phyloP scores from a whole-genome alignment of 2,113 vertebrate genomes.

The Salvelinus alpinus region DNA sequence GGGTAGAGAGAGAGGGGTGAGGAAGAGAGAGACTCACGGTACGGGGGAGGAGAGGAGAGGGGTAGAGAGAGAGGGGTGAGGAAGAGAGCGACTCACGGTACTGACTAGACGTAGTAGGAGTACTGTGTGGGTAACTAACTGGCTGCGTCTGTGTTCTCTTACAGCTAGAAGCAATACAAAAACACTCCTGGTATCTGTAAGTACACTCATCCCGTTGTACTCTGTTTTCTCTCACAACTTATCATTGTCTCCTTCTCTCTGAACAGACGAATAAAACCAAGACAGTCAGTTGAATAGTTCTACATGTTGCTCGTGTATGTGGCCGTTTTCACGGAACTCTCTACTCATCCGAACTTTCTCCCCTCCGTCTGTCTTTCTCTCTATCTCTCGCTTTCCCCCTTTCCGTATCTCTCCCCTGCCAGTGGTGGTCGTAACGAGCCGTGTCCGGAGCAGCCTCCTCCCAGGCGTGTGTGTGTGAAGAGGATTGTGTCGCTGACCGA shows the following conservation, averaged over 20 bases:
- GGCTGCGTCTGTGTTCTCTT: slow-evolving; percentile 14
- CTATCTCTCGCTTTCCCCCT: background rate
- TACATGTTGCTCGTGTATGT: too few relatives aligned
- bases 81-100: too few relatives aligned
- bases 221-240: background rate
- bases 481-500: slow-evolving; percentile 82
- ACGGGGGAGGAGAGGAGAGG: too few relatives aligned
- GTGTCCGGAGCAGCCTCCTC: slow-evolving; percentile 81
- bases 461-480: slow-evolving; percentile 79
- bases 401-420: background rate
- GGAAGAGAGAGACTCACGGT: background rate
- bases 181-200: slow-evolving; percentile 91
- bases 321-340: background rate
- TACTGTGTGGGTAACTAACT: background rate
- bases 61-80: too few relatives aligned
- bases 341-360: background rate
- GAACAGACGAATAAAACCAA: too few relatives aligned
- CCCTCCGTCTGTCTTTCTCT: background rate
- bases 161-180: slow-evolving; percentile 91
- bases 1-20: too few relatives aligned
- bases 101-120: background rate
- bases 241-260: background rate
- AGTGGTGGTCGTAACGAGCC: slow-evolving; percentile 85
- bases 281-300: too few relatives aligned
- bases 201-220: slow-evolving; percentile 53